Base-by-base conservation (phyloP, 2,888 invertebrate genomes). In the Drosophila anomalipes region DNA sequence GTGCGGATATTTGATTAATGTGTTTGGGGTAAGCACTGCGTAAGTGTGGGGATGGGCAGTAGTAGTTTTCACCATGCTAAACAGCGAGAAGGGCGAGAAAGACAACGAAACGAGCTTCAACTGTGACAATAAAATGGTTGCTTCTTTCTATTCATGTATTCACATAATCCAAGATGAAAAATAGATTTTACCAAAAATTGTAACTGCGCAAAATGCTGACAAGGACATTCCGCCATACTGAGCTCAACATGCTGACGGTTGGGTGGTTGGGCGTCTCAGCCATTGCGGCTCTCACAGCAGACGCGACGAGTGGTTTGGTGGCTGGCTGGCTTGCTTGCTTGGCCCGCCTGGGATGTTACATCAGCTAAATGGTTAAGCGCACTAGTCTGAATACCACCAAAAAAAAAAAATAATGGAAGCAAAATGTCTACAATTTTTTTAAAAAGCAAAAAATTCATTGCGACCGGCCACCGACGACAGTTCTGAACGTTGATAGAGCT, bases 301-400 rank as follows among this genome's bases (percentile, higher is more conserved):
- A 37, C 39, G 57, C 57, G 30, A 10, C 51, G 74, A 72, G 69
- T 72, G 61, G 47, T 53, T 69, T 70, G 67, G 62, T 72, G 70
- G 58, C 14, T 70, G 70, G 58, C 14, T 70, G 30, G 26, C 28
- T 51, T 26, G 54, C 33, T 54, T 54, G 37, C 26, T 16, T 47
- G 62, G 59, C 66, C 66, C 78, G 79, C 70, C 75, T 72, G 85
- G 85, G 77, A 75, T 86, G 85, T 86, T 84, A 86, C 89, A 86
- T 89, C 86, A 89, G 85, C 89, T 86, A 86, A 86, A 86, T 86
- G 86, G 87, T 89, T 86, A 86, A 86, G 85, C 89, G 85, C 75
- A 84, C 84, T 89, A 79, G 67, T 77, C 77, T 35, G 61, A 79
- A 73, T 80, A 64, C 62, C 64, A 83, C 57, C 58, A 53, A 57